phyloP scores from a whole-genome alignment of 1,140 invertebrate species.

The Propsilocerus akamusi region DNA sequence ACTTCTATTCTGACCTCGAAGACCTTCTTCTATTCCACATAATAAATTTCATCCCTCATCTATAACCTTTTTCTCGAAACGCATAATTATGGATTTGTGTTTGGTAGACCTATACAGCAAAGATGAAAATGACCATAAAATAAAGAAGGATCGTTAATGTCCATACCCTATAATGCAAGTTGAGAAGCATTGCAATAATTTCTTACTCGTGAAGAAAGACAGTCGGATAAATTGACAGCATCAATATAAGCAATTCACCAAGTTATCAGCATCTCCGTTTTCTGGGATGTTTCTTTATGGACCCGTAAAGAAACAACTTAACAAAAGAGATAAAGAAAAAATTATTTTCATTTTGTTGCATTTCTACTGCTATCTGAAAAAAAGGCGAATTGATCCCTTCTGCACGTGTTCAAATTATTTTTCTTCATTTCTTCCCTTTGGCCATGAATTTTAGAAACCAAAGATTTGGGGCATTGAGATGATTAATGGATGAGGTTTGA shows the following conservation, averaged over 20 bases:
- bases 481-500: background rate
- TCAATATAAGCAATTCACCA: too few species aligned
- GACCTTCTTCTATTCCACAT: too few species aligned
- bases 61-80: background rate
- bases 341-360: background rate
- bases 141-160: constrained; percentile 1
- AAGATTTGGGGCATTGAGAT: background rate
- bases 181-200: background rate
- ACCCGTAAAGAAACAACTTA: too few species aligned
- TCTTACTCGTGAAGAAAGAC: too few species aligned
- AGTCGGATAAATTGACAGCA: too few species aligned
- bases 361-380: too few species aligned
- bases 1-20: too few species aligned
- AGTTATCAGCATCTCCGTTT: too few species aligned
- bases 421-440: background rate
- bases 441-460: background rate
- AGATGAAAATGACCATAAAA: constrained; percentile 1
- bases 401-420: constrained; percentile 4
- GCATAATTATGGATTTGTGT: constrained; percentile 2
- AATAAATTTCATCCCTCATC: too few species aligned
- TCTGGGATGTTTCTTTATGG: too few species aligned
- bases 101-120: background rate
- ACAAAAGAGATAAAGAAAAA: background rate
- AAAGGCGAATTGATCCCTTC: background rate
- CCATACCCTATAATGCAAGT: background rate